Evolutionary conservation across 2,797 vertebrate species (phyloP).

Genomic region (Peromyscus eremicus): DNA sequence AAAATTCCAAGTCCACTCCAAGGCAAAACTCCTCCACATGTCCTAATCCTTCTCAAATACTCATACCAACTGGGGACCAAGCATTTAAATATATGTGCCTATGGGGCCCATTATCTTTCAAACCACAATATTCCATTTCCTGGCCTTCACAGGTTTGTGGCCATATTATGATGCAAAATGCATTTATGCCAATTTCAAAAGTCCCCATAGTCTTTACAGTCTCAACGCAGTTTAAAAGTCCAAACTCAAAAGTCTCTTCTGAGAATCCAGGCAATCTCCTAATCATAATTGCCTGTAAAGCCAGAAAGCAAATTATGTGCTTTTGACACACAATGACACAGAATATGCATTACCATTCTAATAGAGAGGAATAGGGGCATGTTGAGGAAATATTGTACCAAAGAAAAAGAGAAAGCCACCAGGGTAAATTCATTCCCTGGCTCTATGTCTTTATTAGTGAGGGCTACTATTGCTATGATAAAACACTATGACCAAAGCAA

Average conservation of each 20-base stretch:
- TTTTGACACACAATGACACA: neutral
- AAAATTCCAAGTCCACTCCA: neutral
- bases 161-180: neutral
- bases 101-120: neutral
- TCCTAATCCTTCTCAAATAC: neutral
- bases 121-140: neutral
- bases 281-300: neutral
- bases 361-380: neutral
- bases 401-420: neutral
- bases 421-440: neutral
- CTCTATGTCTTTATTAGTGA: neutral
- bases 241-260: neutral
- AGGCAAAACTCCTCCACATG: neutral
- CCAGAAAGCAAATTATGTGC: neutral
- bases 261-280: neutral
- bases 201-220: neutral
- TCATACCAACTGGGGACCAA: neutral
- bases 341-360: neutral
- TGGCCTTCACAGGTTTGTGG: neutral
- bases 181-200: neutral
- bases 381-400: neutral
- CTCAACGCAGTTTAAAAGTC: neutral
- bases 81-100: neutral
- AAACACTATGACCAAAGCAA: neutral
- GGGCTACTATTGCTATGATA: neutral